These are phyloP conservation scores for Ephialtes manifestator DNA, from an alignment of 2,888 invertebrate species.

Conservation along the genomic window DNA sequence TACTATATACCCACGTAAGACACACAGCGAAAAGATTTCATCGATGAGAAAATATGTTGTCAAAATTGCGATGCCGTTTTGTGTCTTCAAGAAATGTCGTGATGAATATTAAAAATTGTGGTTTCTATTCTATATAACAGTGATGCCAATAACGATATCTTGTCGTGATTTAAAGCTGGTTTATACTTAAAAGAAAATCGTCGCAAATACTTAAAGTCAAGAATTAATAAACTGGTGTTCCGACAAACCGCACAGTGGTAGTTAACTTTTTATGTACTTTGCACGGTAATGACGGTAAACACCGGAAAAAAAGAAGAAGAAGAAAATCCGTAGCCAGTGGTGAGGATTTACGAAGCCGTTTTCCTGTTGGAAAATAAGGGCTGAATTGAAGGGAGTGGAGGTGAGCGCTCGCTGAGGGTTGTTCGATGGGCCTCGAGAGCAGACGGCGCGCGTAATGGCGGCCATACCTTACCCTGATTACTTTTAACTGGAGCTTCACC, in stretches of 20 bases:
- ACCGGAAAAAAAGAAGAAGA: conserved; percentile 11
- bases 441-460: conserved; percentile 78
- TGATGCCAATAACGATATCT: too few species aligned
- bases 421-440: conserved; percentile 70
- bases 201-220: background rate
- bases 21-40: background rate
- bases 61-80: background rate
- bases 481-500: conserved; percentile 76
- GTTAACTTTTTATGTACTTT: conserved; percentile 14
- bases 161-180: background rate
- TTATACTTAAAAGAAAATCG: background rate
- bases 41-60: background rate
- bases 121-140: background rate
- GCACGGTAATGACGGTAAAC: conserved; percentile 44
- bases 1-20: background rate
- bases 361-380: conserved; percentile 61
- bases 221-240: background rate
- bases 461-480: conserved; percentile 81
- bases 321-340: conserved; percentile 21
- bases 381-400: conserved; percentile 19
- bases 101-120: background rate
- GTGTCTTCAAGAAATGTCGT: too few species aligned
- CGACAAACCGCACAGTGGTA: conserved; percentile 4
- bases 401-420: conserved; percentile 35
- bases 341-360: conserved; percentile 60